phyloP scores from a whole-genome alignment of 2,797 vertebrate genomes.

The Arrhamphus sclerolepis region DNA sequence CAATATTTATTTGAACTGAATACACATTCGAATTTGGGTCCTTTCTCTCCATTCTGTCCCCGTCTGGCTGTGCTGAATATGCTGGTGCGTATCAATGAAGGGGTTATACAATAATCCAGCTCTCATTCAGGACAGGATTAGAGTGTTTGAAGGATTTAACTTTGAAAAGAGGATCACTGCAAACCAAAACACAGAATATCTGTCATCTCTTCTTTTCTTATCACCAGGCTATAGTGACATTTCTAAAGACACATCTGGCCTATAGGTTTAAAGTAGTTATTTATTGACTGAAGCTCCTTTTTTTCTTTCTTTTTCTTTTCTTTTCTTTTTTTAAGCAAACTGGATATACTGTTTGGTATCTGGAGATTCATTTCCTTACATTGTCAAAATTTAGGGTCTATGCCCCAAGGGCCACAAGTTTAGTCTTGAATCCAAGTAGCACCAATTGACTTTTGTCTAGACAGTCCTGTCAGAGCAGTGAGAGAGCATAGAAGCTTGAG shows the following conservation, averaged over 20 bases:
- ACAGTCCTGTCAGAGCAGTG: conserved; percentile 25
- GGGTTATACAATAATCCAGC: conserved; percentile 74
- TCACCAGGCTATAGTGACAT: conserved; percentile 50
- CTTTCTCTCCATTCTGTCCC: conserved; percentile 1
- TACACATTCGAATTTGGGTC: too few relatives aligned
- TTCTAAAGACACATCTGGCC: conserved; percentile 73
- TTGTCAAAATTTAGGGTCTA: conserved; percentile 54
- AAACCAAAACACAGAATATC: conserved; percentile 72
- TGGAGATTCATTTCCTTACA: conserved; percentile 41
- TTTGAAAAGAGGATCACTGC: conserved; percentile 56
- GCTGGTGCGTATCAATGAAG: conserved; percentile 60
- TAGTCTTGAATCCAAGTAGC: conserved; percentile 48
- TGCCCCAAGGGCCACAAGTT: conserved; percentile 53
- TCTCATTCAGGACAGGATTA: conserved; percentile 78
- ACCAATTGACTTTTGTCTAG: conserved; percentile 34
- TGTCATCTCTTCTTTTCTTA: conserved; percentile 70
- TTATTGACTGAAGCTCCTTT: conserved; percentile 53
- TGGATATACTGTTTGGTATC: conserved; percentile 29
- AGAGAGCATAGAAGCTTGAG: conserved; percentile 12
- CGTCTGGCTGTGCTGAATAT: conserved; percentile 38
- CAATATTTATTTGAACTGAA: too few relatives aligned
- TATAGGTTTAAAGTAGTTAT: conserved; percentile 66
- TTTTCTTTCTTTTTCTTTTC: conserved; percentile 1
- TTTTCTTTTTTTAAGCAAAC: conserved; percentile 15
- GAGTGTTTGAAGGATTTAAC: conserved; percentile 68